Evolutionary conservation across 1,140 invertebrate genomes (phyloP).

Genomic region (Drosophila auraria): DNA sequence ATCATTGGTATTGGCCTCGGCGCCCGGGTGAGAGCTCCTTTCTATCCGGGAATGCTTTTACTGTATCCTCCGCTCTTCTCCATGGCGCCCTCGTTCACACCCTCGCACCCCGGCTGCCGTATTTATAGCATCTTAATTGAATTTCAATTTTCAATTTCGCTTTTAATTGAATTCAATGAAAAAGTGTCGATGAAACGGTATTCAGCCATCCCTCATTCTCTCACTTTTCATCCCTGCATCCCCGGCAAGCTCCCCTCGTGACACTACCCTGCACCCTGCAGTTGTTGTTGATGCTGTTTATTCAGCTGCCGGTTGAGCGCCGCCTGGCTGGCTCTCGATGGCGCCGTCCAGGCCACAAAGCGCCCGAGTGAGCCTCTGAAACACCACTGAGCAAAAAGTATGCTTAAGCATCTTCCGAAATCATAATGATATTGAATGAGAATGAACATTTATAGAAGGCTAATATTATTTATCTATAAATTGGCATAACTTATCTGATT

Average conservation of each 20-base stretch:
- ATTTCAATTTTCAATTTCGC: slow-evolving; percentile 83
- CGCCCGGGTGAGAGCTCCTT: slow-evolving; percentile 25
- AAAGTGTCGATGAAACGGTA: slow-evolving; percentile 80
- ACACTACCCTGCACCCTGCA: slow-evolving; percentile 11
- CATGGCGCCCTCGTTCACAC: slow-evolving; percentile 17
- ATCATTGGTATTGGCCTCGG: slow-evolving; percentile 47
- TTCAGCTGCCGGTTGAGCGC: slow-evolving; percentile 61
- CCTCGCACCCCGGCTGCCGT: slow-evolving; percentile 38
- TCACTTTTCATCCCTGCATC: not conserved
- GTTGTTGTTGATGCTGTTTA: slow-evolving; percentile 68
- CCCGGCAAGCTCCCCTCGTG: not conserved
- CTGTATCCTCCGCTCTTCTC: slow-evolving; percentile 22
- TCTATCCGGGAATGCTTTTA: slow-evolving; percentile 57
- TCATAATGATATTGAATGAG: not conserved
- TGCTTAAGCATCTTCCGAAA: not conserved
- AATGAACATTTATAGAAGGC: no score
- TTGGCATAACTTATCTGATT: not conserved
- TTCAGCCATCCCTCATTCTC: slow-evolving; percentile 46
- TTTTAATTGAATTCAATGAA: slow-evolving; percentile 84
- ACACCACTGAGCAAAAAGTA: not conserved
- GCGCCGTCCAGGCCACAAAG: slow-evolving; percentile 64
- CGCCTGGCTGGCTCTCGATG: slow-evolving; percentile 54
- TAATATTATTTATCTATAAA: not conserved
- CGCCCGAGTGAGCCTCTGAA: slow-evolving; percentile 16
- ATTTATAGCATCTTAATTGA: slow-evolving; percentile 83